These are phyloP conservation scores for Apotomis capreana DNA, from an alignment of 2,888 invertebrate species.

Conservation along the genomic window DNA sequence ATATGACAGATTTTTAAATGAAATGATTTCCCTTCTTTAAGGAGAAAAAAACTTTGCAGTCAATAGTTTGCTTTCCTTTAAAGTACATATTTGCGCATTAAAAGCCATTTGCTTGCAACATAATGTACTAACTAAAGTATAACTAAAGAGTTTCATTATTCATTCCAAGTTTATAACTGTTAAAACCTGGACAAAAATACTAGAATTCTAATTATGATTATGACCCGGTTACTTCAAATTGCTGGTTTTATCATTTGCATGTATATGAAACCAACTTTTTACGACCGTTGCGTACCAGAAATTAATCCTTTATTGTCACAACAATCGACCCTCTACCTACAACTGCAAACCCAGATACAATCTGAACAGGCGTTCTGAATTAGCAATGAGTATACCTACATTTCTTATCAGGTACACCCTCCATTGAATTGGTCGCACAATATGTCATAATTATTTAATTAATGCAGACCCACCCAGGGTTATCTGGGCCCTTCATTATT, in stretches of 20 bases:
- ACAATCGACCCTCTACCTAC: conserved; percentile 30
- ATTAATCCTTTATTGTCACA: conserved; percentile 18
- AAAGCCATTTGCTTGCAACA: too few species aligned
- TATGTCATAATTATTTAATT: conserved; percentile 83
- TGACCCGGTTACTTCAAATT: too few species aligned
- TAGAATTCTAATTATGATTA: too few species aligned
- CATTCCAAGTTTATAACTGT: too few species aligned
- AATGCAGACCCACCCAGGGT: conserved; percentile 72
- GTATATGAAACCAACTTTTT: background rate
- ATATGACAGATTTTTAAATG: too few species aligned
- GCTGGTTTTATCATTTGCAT: background rate
- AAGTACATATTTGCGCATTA: too few species aligned
- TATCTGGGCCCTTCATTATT: conserved; percentile 70
- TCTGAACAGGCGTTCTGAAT: conserved; percentile 60
- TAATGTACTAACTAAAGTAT: too few species aligned
- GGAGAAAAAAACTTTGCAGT: too few species aligned
- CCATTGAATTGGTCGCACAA: conserved; percentile 76
- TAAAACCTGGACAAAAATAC: too few species aligned
- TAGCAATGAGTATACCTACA: conserved; percentile 57
- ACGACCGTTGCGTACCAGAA: background rate
- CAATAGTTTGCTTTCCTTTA: too few species aligned
- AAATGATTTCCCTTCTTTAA: too few species aligned
- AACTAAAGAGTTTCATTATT: too few species aligned
- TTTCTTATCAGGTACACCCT: conserved; percentile 74
- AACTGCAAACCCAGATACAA: conserved; percentile 44